Percentiles rank a stretch among this genome's conserved stretches.
These are phyloP conservation scores for Tetragnatha montana DNA, from an alignment of 2,888 invertebrate genomes.

Conservation along the genomic window DNA sequence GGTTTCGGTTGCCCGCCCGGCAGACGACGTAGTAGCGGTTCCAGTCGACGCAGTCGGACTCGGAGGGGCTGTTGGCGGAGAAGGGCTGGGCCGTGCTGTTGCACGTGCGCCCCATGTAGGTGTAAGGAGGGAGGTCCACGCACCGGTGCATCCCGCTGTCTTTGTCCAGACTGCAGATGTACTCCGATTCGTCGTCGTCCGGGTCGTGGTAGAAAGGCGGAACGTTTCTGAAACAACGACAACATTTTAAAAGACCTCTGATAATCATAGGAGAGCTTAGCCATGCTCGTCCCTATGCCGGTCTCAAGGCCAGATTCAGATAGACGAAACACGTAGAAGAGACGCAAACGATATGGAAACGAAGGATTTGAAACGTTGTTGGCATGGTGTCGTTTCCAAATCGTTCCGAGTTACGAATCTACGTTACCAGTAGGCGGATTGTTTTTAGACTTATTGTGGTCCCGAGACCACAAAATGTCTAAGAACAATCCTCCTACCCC, in stretches of 20 bases:
- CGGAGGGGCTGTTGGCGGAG: conserved; percentile 74
- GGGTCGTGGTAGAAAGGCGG: conserved; percentile 84
- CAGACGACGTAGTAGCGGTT: conserved; percentile 98
- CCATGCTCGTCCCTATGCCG: too few relatives aligned
- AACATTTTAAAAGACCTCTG: neutral
- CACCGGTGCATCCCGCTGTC: conserved; percentile 97
- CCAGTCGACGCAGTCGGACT: conserved; percentile 95
- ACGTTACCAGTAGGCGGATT: too few relatives aligned
- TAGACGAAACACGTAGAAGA: too few relatives aligned
- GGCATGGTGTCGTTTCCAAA: too few relatives aligned
- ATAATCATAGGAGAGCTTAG: too few relatives aligned
- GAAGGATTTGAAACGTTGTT: too few relatives aligned
- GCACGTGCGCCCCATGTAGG: conserved; percentile 85
- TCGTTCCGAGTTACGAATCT: too few relatives aligned
- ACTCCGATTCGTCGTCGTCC: conserved; percentile 83
- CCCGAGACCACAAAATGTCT: too few relatives aligned
- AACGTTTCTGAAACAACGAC: conserved; percentile 77
- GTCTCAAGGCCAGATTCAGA: too few relatives aligned
- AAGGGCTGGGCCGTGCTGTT: conserved; percentile 83
- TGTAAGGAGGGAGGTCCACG: conserved; percentile 85
- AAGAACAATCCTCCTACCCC: too few relatives aligned
- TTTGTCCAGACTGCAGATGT: conserved; percentile 94
- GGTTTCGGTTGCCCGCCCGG: conserved; percentile 93
- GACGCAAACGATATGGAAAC: too few relatives aligned
- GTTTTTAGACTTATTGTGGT: too few relatives aligned